Conservation (phyloP, 35 echinoderm and acorn worm species). For the Amphiura filiformis region DNA sequence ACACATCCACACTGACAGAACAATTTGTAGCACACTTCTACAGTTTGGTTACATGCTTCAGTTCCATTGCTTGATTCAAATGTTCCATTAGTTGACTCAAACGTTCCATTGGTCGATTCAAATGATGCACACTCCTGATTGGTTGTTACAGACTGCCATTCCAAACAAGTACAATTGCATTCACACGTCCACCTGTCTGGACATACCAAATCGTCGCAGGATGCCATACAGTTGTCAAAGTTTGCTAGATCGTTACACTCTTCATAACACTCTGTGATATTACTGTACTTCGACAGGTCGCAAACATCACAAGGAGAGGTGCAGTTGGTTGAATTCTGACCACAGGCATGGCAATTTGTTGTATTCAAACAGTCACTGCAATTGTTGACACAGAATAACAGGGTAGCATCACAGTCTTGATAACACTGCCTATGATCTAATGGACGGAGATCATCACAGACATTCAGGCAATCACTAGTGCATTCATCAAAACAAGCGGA, state of each 20-base stretch:
- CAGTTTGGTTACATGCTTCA: background rate
- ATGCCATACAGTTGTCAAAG: conserved; percentile 11
- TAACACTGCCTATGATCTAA: conserved; percentile 6
- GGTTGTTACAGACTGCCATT: background rate
- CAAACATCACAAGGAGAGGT: conserved; percentile 2
- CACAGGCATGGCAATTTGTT: background rate
- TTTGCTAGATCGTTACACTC: background rate
- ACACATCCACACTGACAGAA: background rate
- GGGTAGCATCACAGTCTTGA: conserved; percentile 3
- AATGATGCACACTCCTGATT: conserved; percentile 13
- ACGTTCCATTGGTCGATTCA: background rate
- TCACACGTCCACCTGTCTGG: background rate
- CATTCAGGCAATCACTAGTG: background rate
- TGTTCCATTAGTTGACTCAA: background rate
- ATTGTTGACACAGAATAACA: background rate
- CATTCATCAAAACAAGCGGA: background rate
- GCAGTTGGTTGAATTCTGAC: conserved; percentile 10
- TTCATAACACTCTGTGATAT: background rate
- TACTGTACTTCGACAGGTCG: background rate
- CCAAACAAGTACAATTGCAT: conserved; percentile 31
- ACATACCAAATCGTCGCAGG: conserved; percentile 16
- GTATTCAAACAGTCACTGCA: background rate
- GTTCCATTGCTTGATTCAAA: background rate
- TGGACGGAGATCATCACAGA: conserved; percentile 28
- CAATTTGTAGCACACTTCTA: background rate